Evolutionary conservation across 2,888 invertebrate genomes (phyloP), one percentile per base, ranked within the genome.

Genomic region (Scrobipalpa atriplicella): DNA sequence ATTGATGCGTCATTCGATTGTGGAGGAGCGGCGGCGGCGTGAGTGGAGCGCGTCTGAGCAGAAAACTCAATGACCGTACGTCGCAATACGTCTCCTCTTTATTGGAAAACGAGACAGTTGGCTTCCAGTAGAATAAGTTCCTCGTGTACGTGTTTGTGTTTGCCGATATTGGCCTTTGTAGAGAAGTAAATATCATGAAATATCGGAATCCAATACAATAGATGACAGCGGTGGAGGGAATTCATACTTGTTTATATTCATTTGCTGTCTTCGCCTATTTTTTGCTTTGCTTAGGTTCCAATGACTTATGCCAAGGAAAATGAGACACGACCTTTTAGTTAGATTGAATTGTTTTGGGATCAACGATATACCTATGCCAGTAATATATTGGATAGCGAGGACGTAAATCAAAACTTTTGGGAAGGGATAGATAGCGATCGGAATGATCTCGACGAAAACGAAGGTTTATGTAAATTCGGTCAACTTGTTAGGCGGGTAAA

Each of bases 101-200:
- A 89, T 89, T 90, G 89, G 90, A 86, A 89, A 90, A 87, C 86
- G 87, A 89, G 86, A 86, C 87, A 87, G 86, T 85, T 84, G 83
- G 81, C 78, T 86, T 86, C 83, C 85, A 83, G 80, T 78, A 82
- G 83, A 87, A 85, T 84, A 85, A 84, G 79, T 81, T 77, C 75
- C 74, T 75, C 73, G 78, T 80, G 78, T 82, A 85, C 86, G 84
- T 88, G 86, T 83, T 86, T 85, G 81, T 81, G 80, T 83, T 81
- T 74, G 71, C 70, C 78, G 80, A 82, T 89, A 89, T 89, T 87
- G 83, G 78, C 81, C 85, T 83, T 84, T 84, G 82, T 83, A 80
- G 77, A 74, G 75, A 77, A 80, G 77, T 79, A 83, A 85, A 85
- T 83, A 82, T 81, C 76, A 77, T 78, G 76, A 82, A 79, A 82